Evolutionary conservation across 64 coral and sea anemone species (phyloP).

Genomic region (Stichodactyla helianthus): DNA sequence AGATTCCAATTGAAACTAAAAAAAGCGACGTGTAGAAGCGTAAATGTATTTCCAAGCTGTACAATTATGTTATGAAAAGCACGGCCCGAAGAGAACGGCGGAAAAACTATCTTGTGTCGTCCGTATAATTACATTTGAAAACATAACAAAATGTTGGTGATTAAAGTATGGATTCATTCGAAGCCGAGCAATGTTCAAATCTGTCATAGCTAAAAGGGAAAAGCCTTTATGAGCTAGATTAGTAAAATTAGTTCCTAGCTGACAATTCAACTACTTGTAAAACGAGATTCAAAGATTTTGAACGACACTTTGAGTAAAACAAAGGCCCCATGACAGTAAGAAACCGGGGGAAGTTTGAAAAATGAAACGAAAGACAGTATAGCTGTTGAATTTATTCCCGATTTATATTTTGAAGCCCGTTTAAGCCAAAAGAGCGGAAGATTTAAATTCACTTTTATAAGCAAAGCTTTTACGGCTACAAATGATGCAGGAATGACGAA

Average conservation of each 20-base stretch:
- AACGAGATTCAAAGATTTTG: no score
- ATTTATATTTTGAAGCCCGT: no score
- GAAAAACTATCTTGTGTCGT: not conserved
- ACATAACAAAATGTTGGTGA: not conserved
- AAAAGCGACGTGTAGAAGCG: not conserved
- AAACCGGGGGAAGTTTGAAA: no score
- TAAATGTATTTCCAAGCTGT: not conserved
- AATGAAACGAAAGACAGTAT: no score
- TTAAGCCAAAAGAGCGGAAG: not conserved
- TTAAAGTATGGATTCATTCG: not conserved
- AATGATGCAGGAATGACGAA: not conserved
- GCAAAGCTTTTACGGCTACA: not conserved
- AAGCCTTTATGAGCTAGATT: not conserved
- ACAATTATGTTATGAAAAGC: not conserved
- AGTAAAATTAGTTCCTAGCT: not conserved
- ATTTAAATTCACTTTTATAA: not conserved
- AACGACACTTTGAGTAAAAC: not conserved
- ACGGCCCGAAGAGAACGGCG: not conserved
- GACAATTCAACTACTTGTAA: no score
- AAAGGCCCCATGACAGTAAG: no score
- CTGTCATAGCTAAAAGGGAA: not conserved
- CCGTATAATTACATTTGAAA: not conserved
- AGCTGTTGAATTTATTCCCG: no score
- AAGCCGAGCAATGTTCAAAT: not conserved
- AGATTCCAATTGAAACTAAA: not conserved